These are phyloP conservation scores for Chloroceryle aenea DNA, from an alignment of 2,113 vertebrate genomes.

Conservation along the genomic window DNA sequence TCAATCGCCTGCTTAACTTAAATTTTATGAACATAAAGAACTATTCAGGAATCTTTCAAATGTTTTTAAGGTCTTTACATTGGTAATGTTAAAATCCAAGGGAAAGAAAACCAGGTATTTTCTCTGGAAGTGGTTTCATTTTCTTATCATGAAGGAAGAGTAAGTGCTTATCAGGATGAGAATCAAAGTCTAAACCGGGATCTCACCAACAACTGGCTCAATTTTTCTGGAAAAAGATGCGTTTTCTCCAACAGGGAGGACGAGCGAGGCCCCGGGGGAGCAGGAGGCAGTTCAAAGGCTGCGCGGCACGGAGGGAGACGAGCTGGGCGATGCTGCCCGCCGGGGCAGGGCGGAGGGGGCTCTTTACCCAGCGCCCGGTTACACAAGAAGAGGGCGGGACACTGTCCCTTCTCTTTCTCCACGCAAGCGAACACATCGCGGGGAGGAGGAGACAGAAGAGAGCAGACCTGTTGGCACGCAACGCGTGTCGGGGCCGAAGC, in stretches of 20 bases:
- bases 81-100: background rate
- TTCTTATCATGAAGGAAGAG: background rate
- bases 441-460: background rate
- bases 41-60: rapidly evolving
- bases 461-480: background rate
- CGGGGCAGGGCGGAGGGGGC: rapidly evolving
- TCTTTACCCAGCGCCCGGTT: background rate
- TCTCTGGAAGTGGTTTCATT: rapidly evolving
- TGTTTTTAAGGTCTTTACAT: background rate
- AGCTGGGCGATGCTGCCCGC: rapidly evolving
- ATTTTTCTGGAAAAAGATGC: background rate
- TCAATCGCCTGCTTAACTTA: background rate
- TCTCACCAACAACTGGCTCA: background rate
- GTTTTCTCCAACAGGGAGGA: rapidly evolving
- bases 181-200: background rate
- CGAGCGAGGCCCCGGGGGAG: background rate
- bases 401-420: background rate
- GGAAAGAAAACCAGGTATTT: background rate
- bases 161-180: background rate
- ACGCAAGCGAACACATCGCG: too few species aligned
- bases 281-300: background rate
- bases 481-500: background rate
- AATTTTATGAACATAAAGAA: background rate
- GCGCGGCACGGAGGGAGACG: background rate
- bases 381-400: background rate